Percentiles rank a stretch among this genome's conserved stretches.
Evolutionary conservation across 2,113 vertebrate species (phyloP).

Genomic region (Pseudopipra pipra): DNA sequence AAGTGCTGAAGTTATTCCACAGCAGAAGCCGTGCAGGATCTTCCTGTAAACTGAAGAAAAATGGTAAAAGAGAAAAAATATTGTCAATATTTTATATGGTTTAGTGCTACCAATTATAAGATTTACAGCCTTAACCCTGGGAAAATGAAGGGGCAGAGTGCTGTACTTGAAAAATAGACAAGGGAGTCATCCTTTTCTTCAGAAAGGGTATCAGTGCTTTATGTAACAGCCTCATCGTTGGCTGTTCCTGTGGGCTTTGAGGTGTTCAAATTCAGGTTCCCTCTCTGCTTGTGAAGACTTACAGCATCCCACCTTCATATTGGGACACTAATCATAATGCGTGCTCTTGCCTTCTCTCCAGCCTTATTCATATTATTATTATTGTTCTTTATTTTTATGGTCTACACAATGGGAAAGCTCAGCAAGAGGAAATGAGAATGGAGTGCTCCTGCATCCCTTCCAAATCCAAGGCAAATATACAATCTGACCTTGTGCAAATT

Average conservation of each 20-base stretch:
- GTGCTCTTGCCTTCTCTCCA: neutral
- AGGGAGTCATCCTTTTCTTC: neutral
- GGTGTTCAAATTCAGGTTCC: neutral
- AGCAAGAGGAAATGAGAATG: neutral
- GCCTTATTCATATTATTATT: neutral
- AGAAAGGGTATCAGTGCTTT: neutral
- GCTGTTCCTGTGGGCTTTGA: neutral
- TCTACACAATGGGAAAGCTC: neutral
- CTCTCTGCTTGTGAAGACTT: neutral
- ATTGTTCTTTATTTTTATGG: neutral
- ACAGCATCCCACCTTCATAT: neutral
- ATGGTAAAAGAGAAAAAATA: neutral
- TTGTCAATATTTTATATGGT: neutral
- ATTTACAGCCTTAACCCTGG: neutral
- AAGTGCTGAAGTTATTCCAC: neutral
- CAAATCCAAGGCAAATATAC: neutral
- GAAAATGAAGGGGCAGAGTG: neutral
- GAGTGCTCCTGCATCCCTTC: neutral
- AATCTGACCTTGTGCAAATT: neutral
- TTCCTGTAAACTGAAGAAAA: neutral
- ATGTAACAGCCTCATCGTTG: neutral
- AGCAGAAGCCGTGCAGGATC: neutral
- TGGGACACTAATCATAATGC: neutral
- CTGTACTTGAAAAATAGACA: neutral
- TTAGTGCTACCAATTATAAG: neutral